Conservation (phyloP, 2,888 invertebrate species). For the Icerya purchasi region DNA sequence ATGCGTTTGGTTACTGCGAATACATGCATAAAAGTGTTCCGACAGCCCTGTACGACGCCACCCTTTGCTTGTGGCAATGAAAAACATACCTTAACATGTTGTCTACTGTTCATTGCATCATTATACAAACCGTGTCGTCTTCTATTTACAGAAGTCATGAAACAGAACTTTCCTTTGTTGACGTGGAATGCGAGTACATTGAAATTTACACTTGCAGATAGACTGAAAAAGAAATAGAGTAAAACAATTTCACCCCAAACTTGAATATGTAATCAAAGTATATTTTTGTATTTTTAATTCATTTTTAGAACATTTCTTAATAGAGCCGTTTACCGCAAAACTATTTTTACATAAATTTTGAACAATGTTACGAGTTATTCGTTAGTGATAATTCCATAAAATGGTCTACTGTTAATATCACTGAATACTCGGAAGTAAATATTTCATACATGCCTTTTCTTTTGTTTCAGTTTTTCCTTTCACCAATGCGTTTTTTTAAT, state of each 20-base stretch:
- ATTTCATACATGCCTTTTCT: background rate
- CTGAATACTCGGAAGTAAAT: background rate
- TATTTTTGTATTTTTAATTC: background rate
- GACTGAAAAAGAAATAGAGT: slow-evolving; percentile 1
- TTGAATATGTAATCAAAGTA: background rate
- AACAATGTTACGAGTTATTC: background rate
- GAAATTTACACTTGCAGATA: slow-evolving; percentile 4
- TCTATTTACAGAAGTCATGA: slow-evolving; percentile 10
- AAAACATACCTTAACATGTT: slow-evolving; percentile 16
- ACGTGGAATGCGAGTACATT: background rate
- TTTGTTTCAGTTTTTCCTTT: background rate
- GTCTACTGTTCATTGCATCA: slow-evolving; percentile 14
- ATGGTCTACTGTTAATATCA: no score
- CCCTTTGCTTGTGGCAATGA: slow-evolving; percentile 17
- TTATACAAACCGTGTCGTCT: slow-evolving; percentile 11
- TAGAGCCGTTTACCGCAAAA: background rate
- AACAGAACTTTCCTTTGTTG: slow-evolving; percentile 5
- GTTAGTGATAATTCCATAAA: background rate
- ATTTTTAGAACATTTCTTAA: background rate
- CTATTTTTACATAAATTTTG: background rate
- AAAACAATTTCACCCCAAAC: no score
- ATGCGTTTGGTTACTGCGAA: slow-evolving; percentile 13
- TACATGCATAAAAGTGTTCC: slow-evolving; percentile 17
- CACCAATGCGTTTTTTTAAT: background rate
- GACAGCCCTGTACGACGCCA: slow-evolving; percentile 15